A percentile compares a stretch with the other conserved stretches of the same genome.
These are phyloP conservation scores for Nothoprocta perdicaria DNA, from an alignment of 2,113 vertebrate species.

Conservation along the genomic window DNA sequence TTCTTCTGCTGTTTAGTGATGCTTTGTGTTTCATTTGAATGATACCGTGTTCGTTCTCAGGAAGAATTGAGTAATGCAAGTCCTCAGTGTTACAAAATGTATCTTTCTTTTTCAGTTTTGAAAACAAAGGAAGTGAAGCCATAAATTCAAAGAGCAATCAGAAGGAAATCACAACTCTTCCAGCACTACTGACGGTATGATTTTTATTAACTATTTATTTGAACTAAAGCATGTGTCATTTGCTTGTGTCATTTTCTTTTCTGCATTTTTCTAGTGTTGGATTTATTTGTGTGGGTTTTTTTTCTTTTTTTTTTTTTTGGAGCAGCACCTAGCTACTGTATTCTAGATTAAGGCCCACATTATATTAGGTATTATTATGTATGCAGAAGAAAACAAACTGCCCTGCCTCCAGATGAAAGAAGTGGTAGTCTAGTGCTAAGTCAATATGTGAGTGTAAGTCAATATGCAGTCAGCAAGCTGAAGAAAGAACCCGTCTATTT, in stretches of 20 bases:
- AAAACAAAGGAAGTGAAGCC: slow-evolving; percentile 75
- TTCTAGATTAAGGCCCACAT: background rate
- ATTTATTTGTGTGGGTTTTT: background rate
- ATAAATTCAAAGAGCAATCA: slow-evolving; percentile 60
- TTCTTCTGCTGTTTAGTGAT: background rate
- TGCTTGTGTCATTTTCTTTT: background rate
- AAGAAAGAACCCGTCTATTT: background rate
- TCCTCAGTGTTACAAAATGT: background rate
- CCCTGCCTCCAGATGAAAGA: background rate
- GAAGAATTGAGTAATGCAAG: background rate
- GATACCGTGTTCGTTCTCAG: background rate
- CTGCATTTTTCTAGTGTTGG: background rate
- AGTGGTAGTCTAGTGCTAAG: background rate
- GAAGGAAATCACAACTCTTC: slow-evolving; percentile 72
- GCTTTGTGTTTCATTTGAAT: background rate
- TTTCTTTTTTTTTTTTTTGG: accelerated
- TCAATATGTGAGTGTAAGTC: background rate
- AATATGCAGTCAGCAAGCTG: background rate
- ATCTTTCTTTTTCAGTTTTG: slow-evolving; percentile 79
- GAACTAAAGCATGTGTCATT: background rate
- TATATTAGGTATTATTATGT: background rate
- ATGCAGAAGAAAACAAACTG: background rate
- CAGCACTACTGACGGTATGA: slow-evolving; percentile 76
- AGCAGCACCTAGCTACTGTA: background rate
- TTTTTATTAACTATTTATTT: slow-evolving; percentile 36